Evolutionary conservation across 1,140 invertebrate species (phyloP), one percentile per base, ranked within the genome.

Genomic region (Zaprionus camerounensis): DNA sequence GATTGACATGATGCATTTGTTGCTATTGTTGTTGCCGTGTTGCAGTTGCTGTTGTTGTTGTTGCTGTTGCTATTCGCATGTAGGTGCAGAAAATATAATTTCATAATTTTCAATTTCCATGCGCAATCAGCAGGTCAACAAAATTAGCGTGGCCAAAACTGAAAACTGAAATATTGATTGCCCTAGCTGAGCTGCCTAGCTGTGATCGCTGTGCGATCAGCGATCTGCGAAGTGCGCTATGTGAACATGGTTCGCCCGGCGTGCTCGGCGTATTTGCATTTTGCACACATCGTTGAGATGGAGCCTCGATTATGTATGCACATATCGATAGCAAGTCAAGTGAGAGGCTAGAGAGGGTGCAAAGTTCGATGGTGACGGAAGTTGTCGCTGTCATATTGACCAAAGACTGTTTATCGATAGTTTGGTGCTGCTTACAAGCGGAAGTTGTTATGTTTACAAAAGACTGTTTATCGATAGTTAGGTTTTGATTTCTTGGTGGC

Each of bases 71-170:
- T 65, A 62, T 72, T 85, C 78, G 78, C 82, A 84, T 84, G 83
- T 69, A 72, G 78, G 64, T 68, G 84, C 81, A 82, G 80, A 88
- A 88, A 87, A 90, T 85, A 90, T 90, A 90, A 90, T 90, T 90
- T 90, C 76, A 90, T 90, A 76, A 90, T 90, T 90, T 90, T 82
- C 85, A 90, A 90, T 90, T 90, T 90, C 85, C 85, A 90, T 76
- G 85, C 81, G 81, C 85, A 90, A 90, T 90, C 85, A 90, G 78
- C 85, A 90, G 85, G 85, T 90, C 85, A 90, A 74, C 81, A 73
- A 90, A 90, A 90, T 90, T 90, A 90, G 85, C 85, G 85, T 90
- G 81, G 85, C 85, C 84, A 90, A 88, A 88, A 88, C 78, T 66
- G 44, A 34, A 38, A 68, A 34, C 53, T 51, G 46, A 59, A 44